Conservation (phyloP, 2,888 invertebrate genomes). For the Ectropis crepuscularia region DNA sequence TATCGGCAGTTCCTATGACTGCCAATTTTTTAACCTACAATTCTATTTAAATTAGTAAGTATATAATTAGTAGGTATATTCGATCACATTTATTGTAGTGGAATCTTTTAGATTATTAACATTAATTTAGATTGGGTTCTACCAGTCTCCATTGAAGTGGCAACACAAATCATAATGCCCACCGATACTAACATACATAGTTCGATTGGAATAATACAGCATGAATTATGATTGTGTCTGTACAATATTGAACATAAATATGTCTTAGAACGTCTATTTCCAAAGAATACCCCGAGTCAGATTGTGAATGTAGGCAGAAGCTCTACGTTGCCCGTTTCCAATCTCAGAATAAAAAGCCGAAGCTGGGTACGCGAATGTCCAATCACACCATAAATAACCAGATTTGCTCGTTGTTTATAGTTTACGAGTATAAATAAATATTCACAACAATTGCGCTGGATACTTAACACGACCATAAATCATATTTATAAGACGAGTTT, state of each 20-base stretch:
- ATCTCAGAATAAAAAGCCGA: slow-evolving; percentile 37
- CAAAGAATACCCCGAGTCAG: slow-evolving; percentile 20
- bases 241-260: slow-evolving; percentile 18
- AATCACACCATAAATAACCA: slow-evolving; percentile 82
- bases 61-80: too few relatives aligned
- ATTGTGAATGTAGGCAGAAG: slow-evolving; percentile 32
- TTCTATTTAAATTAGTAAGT: too few relatives aligned
- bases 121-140: too few relatives aligned
- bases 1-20: too few relatives aligned
- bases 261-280: slow-evolving; percentile 21
- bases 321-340: slow-evolving; percentile 31
- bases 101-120: too few relatives aligned
- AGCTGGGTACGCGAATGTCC: slow-evolving; percentile 68
- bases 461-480: slow-evolving; percentile 82
- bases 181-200: not conserved
- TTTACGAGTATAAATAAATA: slow-evolving; percentile 82
- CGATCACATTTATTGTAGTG: too few relatives aligned
- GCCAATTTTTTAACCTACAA: too few relatives aligned
- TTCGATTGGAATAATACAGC: slow-evolving; percentile 32
- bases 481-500: slow-evolving; percentile 83
- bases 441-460: slow-evolving; percentile 81
- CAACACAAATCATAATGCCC: not conserved
- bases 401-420: slow-evolving; percentile 83
- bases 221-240: slow-evolving; percentile 11
- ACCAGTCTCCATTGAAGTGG: too few relatives aligned